A percentile compares a stretch with the other conserved stretches of the same genome.
Conservation (phyloP, 2,888 invertebrate species). For the Heliothis peltigera region DNA sequence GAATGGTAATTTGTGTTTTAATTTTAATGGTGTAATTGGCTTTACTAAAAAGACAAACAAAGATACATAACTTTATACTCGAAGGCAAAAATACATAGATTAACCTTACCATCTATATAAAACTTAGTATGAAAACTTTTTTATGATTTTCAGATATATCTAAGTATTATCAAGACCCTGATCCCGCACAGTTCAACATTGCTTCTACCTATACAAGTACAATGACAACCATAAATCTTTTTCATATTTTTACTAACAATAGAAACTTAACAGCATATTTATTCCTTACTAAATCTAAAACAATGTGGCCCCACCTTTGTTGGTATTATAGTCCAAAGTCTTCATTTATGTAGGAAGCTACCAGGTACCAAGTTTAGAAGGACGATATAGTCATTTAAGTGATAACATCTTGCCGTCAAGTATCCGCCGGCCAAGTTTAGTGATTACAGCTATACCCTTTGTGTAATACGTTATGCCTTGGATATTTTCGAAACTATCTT, state of each 20-base stretch:
- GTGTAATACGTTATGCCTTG: constrained; percentile 23
- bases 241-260: constrained; percentile 21
- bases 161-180: no score
- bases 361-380: constrained; percentile 33
- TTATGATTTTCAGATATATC: no score
- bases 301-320: constrained; percentile 41
- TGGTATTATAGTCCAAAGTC: constrained; percentile 22
- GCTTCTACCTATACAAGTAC: not conserved
- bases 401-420: constrained; percentile 50
- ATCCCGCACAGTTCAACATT: no score
- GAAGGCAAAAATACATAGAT: no score
- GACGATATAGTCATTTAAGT: constrained; percentile 46
- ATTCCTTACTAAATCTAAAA: constrained; percentile 35
- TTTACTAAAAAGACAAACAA: no score
- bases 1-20: constrained; percentile 8
- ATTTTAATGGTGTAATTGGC: not conserved
- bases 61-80: no score
- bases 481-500: constrained; percentile 6
- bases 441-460: constrained; percentile 42
- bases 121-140: no score
- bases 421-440: constrained; percentile 44
- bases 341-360: constrained; percentile 31
- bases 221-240: not conserved
- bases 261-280: constrained; percentile 34
- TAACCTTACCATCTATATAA: no score